Percentiles rank a stretch among this genome's conserved stretches.
Conservation (phyloP, 1,140 invertebrate genomes). For the Spodoptera litura region DNA sequence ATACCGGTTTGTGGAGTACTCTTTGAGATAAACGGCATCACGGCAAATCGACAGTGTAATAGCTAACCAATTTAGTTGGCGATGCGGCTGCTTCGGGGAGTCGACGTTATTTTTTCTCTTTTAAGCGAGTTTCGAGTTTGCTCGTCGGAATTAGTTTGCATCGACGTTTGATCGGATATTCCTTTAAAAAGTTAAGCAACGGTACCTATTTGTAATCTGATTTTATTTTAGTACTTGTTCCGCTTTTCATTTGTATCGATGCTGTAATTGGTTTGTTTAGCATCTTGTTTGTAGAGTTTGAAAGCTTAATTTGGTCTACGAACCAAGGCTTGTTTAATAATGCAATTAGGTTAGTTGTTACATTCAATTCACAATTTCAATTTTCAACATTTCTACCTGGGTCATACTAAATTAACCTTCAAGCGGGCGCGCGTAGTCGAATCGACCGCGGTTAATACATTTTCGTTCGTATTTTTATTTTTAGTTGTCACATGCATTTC, state of each 20-base stretch:
- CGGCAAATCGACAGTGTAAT: conserved; percentile 78
- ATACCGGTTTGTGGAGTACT: background rate
- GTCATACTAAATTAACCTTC: too few relatives aligned
- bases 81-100: conserved; percentile 70
- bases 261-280: conserved; percentile 4
- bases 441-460: too few relatives aligned
- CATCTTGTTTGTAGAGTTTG: background rate
- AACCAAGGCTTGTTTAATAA: too few relatives aligned
- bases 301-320: background rate
- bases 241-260: conserved; percentile 22
- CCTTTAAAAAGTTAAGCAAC: conserved; percentile 80
- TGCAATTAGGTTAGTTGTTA: too few relatives aligned
- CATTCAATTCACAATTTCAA: too few relatives aligned
- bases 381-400: too few relatives aligned
- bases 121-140: conserved; percentile 78
- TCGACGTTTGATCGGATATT: conserved; percentile 83
- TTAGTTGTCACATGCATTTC: too few relatives aligned
- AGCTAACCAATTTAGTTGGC: conserved; percentile 79
- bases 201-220: conserved; percentile 69
- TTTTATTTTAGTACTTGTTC: background rate
- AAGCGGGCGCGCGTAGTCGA: too few relatives aligned
- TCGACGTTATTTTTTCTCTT: conserved; percentile 66
- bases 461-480: too few relatives aligned
- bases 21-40: conserved; percentile 42
- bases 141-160: conserved; percentile 83